Percentiles rank a stretch among this genome's conserved stretches.
Evolutionary conservation across 2,888 invertebrate genomes (phyloP).

Genomic region (Idaea biselata): DNA sequence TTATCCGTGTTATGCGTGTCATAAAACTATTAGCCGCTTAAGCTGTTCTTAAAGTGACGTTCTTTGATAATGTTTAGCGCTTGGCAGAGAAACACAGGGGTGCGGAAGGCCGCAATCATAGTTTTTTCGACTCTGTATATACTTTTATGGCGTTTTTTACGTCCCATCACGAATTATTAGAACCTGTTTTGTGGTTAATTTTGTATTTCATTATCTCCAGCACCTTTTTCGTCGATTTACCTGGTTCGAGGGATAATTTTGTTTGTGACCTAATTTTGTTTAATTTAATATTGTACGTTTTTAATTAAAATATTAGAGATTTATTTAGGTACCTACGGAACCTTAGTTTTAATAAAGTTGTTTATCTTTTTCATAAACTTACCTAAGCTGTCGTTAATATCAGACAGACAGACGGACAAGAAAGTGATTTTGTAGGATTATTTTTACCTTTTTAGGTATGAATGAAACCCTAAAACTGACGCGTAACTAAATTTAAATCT

Average conservation of each 20-base stretch:
- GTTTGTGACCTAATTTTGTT: not conserved
- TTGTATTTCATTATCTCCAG: constrained; percentile 74
- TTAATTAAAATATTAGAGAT: not conserved
- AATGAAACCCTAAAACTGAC: too few relatives aligned
- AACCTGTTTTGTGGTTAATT: constrained; percentile 57
- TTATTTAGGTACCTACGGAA: not conserved
- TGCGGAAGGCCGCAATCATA: constrained; percentile 63
- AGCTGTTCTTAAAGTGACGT: constrained; percentile 73
- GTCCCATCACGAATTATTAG: constrained; percentile 71
- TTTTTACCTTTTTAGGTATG: too few relatives aligned
- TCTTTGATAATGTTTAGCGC: constrained; percentile 59
- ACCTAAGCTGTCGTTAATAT: too few relatives aligned
- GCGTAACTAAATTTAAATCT: too few relatives aligned
- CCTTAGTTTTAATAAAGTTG: too few relatives aligned
- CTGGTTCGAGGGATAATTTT: not conserved
- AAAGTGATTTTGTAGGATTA: too few relatives aligned
- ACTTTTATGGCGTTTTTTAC: constrained; percentile 61
- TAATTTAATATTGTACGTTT: not conserved
- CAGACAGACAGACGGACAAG: too few relatives aligned
- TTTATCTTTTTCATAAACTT: too few relatives aligned
- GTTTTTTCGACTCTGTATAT: constrained; percentile 55
- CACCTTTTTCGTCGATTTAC: constrained; percentile 59
- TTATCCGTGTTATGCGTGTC: constrained; percentile 73
- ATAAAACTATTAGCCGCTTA: constrained; percentile 80
- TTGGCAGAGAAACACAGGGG: constrained; percentile 49